Percentiles rank a stretch among this genome's conserved stretches.
Conservation (phyloP, 92 coral and sea anemone genomes). For the Siderastrea radians region DNA sequence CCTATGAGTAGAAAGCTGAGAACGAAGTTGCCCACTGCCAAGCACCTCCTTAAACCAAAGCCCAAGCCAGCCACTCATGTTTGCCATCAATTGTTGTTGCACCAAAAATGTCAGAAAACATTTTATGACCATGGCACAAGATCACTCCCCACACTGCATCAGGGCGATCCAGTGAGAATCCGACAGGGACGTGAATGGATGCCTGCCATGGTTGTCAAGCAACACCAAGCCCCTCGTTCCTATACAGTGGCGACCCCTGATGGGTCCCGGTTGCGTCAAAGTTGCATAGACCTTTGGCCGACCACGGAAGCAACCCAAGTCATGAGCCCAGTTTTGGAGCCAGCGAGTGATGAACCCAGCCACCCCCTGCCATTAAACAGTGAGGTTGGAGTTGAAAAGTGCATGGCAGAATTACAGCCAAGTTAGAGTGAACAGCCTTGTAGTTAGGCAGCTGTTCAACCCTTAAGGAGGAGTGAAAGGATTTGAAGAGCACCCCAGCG, state of each 20-base stretch:
- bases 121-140: slow-evolving; percentile 44
- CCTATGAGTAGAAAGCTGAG: slow-evolving; percentile 58
- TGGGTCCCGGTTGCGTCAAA: slow-evolving; percentile 50
- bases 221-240: slow-evolving; percentile 45
- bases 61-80: slow-evolving; percentile 24
- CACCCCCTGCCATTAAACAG: background rate
- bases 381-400: background rate
- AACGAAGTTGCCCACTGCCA: slow-evolving; percentile 45
- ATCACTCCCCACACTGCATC: slow-evolving; percentile 24
- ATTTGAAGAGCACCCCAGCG: no score
- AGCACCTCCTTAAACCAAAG: slow-evolving; percentile 41
- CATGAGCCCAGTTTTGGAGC: background rate
- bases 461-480: no score
- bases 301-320: slow-evolving; percentile 11
- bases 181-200: slow-evolving; percentile 33
- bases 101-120: slow-evolving; percentile 40
- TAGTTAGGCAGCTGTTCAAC: no score
- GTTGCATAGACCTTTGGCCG: slow-evolving; percentile 29
- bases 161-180: slow-evolving; percentile 40
- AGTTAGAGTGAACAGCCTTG: background rate
- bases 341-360: slow-evolving; percentile 9
- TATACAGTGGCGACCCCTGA: slow-evolving; percentile 29
- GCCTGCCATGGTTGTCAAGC: slow-evolving; percentile 41
- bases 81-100: slow-evolving; percentile 27
- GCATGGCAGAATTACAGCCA: background rate